Evolutionary conservation across 2,113 vertebrate genomes (phyloP), one percentile per base, ranked within the genome.

Genomic region (Pterophyllum scalare): DNA sequence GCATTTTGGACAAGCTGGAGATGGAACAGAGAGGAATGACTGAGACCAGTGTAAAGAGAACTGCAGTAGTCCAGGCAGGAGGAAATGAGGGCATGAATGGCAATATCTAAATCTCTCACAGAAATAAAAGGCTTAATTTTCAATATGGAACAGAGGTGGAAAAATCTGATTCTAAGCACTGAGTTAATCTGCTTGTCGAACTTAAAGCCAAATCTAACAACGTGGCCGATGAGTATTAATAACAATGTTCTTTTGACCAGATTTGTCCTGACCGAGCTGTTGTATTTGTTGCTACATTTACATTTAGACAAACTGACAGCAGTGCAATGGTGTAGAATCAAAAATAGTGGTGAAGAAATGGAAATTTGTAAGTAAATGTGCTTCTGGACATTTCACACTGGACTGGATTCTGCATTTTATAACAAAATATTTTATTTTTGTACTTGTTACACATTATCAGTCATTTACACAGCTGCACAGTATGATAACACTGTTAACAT

Each of bases 361-460:
- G 7, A 31, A 52, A 31, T n/a, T 12, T 49, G 31, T 28, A 43
- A 15, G 3, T 38, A 38, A 35, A 60, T 58, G 2, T 22, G 10
- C 7, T 40, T 57, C 7, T 1, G 62, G 62, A 70, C 11, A 56
- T 33, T 59, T 9, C 11, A 72, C 28, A 78, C 26, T 46, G 2
- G 35, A 81, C 70, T n/a, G 8, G 0, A 79, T 26, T 67, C 20
- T 59, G 20, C 0, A 74, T 74, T 87, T 85, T 64, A 74, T 88
- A 87, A 72, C 15, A 90, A 94, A 93, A 87, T 26, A 49, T 81
- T 91, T 93, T 85, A 88, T 84, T 90, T 77, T 76, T 81, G 43
- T 67, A 80, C 59, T 58, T 3, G 5, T 85, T 86, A 81, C 52
- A 83, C 40, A 65, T 79, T 77, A 61, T 82, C 81, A 9, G 43